Percentiles rank a stretch among this genome's conserved stretches.
phyloP scores from a whole-genome alignment of 1,140 invertebrate genomes.

The Drosophila bocqueti region DNA sequence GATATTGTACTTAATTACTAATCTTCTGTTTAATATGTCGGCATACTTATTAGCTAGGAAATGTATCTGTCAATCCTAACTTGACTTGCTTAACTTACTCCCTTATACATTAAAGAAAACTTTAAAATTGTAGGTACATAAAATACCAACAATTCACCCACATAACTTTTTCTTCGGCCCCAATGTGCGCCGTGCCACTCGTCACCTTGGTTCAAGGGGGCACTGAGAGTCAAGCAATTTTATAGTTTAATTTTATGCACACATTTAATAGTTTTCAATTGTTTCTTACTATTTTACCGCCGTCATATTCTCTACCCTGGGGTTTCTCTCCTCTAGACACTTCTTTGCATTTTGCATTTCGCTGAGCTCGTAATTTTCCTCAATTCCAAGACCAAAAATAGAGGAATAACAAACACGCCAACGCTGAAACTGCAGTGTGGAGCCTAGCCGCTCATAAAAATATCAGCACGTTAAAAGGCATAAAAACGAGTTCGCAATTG shows the following conservation, averaged over 20 bases:
- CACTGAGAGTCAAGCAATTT: constrained; percentile 58
- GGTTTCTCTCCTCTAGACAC: neutral
- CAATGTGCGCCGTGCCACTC: constrained; percentile 24
- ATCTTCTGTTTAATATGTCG: neutral
- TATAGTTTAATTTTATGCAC: constrained; percentile 51
- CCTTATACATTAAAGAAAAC: too few species aligned
- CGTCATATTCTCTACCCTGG: neutral
- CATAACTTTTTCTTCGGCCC: neutral
- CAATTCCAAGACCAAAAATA: constrained; percentile 31
- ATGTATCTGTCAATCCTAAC: neutral
- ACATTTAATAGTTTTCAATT: constrained; percentile 68
- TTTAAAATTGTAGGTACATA: too few species aligned
- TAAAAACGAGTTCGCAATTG: constrained; percentile 37
- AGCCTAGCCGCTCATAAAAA: constrained; percentile 34
- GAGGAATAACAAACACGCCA: constrained; percentile 38
- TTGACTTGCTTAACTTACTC: too few species aligned
- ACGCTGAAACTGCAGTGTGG: constrained; percentile 39
- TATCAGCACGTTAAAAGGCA: constrained; percentile 31
- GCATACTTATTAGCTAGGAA: neutral
- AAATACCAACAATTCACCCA: neutral
- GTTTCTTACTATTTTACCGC: constrained; percentile 33
- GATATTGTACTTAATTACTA: neutral
- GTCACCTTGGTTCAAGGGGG: constrained; percentile 66
- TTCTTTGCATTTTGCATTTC: constrained; percentile 28
- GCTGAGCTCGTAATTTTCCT: constrained; percentile 43